These are phyloP conservation scores for Labia minor DNA, from an alignment of 2,888 invertebrate genomes.

Conservation along the genomic window DNA sequence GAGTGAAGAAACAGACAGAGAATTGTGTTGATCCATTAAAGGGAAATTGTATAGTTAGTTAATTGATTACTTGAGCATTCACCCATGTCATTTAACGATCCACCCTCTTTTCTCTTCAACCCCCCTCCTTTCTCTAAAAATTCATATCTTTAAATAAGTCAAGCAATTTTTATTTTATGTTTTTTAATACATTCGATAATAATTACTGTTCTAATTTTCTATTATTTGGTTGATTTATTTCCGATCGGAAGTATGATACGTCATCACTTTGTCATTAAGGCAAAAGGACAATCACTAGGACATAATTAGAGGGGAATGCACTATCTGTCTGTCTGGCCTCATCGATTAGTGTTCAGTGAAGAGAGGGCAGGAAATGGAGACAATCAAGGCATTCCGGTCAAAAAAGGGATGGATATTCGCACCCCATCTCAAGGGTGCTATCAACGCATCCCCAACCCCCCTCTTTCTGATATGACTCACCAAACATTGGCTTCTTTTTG, in stretches of 20 bases:
- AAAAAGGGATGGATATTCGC: constrained; percentile 3
- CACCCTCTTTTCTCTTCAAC: not conserved
- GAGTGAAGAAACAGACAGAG: not conserved
- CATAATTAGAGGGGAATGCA: not conserved
- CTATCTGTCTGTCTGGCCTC: not conserved
- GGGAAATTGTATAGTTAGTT: constrained; percentile 8
- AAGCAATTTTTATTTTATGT: too few species aligned
- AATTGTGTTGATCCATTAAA: constrained; percentile 7
- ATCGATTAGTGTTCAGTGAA: not conserved
- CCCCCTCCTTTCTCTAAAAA: too few species aligned
- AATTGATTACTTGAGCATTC: not conserved
- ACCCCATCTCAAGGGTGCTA: constrained; percentile 5
- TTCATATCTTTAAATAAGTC: too few species aligned
- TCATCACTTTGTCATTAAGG: constrained; percentile 7
- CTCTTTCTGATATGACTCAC: not conserved
- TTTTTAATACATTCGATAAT: too few species aligned
- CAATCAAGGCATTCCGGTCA: constrained; percentile 13
- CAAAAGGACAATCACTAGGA: not conserved
- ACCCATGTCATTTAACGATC: not conserved
- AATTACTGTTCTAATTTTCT: not conserved
- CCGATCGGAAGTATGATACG: not conserved
- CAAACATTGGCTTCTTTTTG: not conserved
- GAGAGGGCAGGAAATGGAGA: not conserved
- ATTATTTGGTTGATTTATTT: not conserved
- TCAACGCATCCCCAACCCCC: not conserved